Evolutionary conservation across 1,140 invertebrate species (phyloP), one percentile per base, ranked within the genome.

Genomic region (Scaptodrosophila lebanonensis): DNA sequence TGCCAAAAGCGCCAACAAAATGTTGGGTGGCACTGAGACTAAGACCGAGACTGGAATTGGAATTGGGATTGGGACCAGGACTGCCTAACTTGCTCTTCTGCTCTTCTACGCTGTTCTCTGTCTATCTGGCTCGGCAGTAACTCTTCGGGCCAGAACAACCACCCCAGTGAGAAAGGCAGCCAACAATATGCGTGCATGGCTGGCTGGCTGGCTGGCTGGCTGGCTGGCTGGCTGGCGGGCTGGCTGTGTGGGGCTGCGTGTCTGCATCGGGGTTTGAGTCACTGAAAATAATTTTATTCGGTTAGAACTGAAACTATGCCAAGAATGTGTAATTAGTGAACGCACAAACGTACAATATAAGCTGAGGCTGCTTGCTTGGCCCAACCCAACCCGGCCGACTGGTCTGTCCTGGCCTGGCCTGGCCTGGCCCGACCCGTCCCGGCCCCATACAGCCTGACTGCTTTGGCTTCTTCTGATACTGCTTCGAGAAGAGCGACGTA

Each of bases 281-380:
- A 58, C 63, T 66, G 66, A 66, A 70, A 70, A 73, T 73, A 73
- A 71, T 73, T 73, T 73, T 71, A 75, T 75, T 75, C 67, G 71
- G 71, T 75, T 75, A 75, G 66, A 73, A 77, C 57, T 77, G 92
- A 93, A 94, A 93, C 92, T 93, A 94, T 93, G 92, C 92, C 91
- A 93, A 93, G 93, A 94, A 94, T 93, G 92, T 92, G 92, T 93
- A 93, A 94, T 94, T 93, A 93, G 92, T 93, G 92, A 92, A 90
- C 91, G 91, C 59, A 67, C 63, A 91, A 66, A 88, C 89, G 89
- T 66, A 66, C 59, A 66, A 66, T 66, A 66, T 56, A 62, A 62
- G 59, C 58, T 48, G 58, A 22, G 54, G 44, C 57, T n/a, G n/a
- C n/a, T n/a, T n/a, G n/a, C n/a, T n/a, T n/a, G n/a, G n/a, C n/a